Evolutionary conservation across 2,797 vertebrate species (phyloP).

Genomic region (Limnodromus scolopaceus): DNA sequence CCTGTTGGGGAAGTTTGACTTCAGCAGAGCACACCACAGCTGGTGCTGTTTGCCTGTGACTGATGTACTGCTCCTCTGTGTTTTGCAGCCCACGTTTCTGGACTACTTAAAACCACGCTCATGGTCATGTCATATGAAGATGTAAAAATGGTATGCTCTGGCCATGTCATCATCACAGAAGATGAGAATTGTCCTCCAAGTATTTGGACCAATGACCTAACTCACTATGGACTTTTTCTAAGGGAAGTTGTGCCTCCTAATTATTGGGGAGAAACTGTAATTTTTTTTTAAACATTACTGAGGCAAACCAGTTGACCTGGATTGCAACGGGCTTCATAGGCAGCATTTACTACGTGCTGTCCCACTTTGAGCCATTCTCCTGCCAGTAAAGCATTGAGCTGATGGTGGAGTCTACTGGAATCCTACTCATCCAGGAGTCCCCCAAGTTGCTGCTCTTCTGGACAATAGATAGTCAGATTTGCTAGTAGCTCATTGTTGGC

Average conservation of each 20-base stretch:
- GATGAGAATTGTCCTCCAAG: background rate
- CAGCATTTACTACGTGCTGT: background rate
- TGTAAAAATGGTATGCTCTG: slow-evolving; percentile 59
- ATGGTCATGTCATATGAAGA: slow-evolving; percentile 86
- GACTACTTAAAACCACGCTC: slow-evolving; percentile 92
- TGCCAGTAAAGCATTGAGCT: slow-evolving; percentile 52
- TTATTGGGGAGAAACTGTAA: slow-evolving; percentile 47
- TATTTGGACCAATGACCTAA: slow-evolving; percentile 31
- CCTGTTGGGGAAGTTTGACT: background rate
- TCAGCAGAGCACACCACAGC: background rate
- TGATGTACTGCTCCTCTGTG: background rate
- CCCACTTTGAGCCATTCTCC: slow-evolving; percentile 52
- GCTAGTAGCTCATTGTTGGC: slow-evolving; percentile 27
- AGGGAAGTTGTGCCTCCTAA: slow-evolving; percentile 53
- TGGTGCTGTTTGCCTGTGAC: background rate
- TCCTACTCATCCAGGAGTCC: background rate
- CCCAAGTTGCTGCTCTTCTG: slow-evolving; percentile 25
- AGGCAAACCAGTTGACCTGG: slow-evolving; percentile 49
- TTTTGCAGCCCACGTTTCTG: slow-evolving; percentile 85
- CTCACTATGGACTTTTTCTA: slow-evolving; percentile 30
- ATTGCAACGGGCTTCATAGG: slow-evolving; percentile 18
- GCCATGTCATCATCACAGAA: background rate
- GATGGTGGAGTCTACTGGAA: slow-evolving; percentile 43
- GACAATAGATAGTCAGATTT: slow-evolving; percentile 25
- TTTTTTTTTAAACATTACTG: slow-evolving; percentile 43